Conservation (phyloP, 2,797 vertebrate genomes). For the Clarias platycephalus region DNA sequence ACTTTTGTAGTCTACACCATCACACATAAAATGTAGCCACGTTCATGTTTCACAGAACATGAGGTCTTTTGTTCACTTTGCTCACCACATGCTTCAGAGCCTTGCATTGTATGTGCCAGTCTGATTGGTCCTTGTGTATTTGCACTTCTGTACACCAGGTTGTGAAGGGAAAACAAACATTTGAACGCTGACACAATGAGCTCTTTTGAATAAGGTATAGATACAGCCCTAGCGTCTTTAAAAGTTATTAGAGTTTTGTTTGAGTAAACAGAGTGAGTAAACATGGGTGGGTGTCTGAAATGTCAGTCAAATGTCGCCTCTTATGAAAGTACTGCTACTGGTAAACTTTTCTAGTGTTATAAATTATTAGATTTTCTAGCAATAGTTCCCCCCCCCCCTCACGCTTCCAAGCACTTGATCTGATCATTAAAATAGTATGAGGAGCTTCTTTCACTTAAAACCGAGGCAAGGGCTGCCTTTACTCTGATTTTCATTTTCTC, state of each 20-base stretch:
- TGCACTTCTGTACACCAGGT: conserved; percentile 7
- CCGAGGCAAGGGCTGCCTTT: conserved; percentile 1
- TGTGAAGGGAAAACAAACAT: conserved; percentile 7
- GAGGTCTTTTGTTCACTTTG: neutral
- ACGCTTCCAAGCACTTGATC: neutral
- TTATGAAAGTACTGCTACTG: neutral
- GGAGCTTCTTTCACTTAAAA: conserved; percentile 20
- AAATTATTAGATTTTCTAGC: neutral
- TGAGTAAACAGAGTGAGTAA: conserved; percentile 16
- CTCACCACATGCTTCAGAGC: neutral
- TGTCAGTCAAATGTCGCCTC: conserved; percentile 9
- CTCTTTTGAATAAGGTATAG: neutral
- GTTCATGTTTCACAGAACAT: neutral
- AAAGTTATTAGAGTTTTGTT: conserved; percentile 8
- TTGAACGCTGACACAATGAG: neutral
- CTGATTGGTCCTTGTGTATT: conserved; percentile 1
- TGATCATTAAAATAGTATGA: neutral
- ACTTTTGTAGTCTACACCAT: neutral
- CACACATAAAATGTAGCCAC: neutral
- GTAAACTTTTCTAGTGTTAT: neutral
- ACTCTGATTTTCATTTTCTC: neutral
- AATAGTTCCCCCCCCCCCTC: neutral
- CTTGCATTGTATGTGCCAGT: neutral
- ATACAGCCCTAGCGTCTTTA: neutral
- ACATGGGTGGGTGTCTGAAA: conserved; percentile 10